Conservation (phyloP, 53 echinoderm and acorn worm species). For the Apostichopus leukothele region DNA sequence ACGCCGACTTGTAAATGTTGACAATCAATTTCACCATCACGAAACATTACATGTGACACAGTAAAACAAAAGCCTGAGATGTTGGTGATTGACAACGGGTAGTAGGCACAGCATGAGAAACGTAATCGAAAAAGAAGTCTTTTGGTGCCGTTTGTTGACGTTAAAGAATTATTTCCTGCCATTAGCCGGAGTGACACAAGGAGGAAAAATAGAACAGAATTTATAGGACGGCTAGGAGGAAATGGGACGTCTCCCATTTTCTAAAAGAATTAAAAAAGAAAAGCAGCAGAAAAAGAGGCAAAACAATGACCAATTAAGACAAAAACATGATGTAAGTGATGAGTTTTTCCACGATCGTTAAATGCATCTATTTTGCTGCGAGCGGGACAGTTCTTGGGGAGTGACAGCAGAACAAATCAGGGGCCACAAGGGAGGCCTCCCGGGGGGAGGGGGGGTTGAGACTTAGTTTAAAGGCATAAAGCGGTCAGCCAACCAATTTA, state of each 20-base stretch:
- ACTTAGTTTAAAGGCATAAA: too few relatives aligned
- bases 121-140: constrained; percentile 23
- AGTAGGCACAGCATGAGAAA: neutral
- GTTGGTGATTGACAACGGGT: neutral
- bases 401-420: neutral
- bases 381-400: neutral
- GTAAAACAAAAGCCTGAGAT: neutral
- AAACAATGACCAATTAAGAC: neutral
- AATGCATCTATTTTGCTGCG: too few relatives aligned
- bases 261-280: neutral
- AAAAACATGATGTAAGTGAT: neutral
- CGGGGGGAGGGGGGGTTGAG: too few relatives aligned
- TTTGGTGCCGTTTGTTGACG: constrained; percentile 12
- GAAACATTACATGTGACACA: constrained; percentile 5
- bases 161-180: constrained; percentile 27
- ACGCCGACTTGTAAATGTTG: neutral
- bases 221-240: neutral
- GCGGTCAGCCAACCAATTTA: too few relatives aligned
- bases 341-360: too few relatives aligned
- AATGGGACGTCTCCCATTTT: neutral
- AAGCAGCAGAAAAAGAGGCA: neutral
- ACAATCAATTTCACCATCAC: neutral
- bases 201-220: neutral
- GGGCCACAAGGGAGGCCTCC: too few relatives aligned
- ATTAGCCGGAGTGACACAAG: neutral